Conservation (phyloP, 2,113 vertebrate species). For the Sclerurus mexicanus region DNA sequence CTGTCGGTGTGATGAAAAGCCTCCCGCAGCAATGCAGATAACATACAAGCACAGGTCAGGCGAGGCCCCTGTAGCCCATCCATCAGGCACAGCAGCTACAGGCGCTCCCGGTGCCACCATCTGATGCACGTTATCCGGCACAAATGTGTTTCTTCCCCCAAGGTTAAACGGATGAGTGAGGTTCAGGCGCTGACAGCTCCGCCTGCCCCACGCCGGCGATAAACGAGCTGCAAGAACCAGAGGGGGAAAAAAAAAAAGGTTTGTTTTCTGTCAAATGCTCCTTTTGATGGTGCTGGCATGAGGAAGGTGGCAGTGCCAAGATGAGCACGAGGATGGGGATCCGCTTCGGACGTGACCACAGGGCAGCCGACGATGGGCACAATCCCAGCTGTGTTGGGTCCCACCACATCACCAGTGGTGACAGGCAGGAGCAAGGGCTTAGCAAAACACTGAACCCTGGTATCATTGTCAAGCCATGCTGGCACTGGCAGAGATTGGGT, state of each 20-base stretch:
- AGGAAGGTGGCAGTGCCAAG: accelerated
- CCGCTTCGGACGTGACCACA: accelerated
- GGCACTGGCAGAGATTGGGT: neutral
- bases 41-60: slow-evolving; percentile 78
- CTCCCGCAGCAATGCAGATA: slow-evolving; percentile 75
- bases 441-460: neutral
- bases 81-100: slow-evolving; percentile 68
- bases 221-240: slow-evolving; percentile 12
- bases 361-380: accelerated
- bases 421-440: accelerated
- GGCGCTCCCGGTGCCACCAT: slow-evolving; percentile 56
- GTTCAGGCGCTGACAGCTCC: slow-evolving; percentile 51
- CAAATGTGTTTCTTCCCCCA: slow-evolving; percentile 73
- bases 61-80: slow-evolving; percentile 77
- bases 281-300: neutral
- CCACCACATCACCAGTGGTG: accelerated
- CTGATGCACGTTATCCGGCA: slow-evolving; percentile 67
- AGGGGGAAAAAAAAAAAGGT: neutral
- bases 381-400: accelerated
- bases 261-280: slow-evolving; percentile 23
- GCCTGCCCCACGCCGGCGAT: neutral
- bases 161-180: slow-evolving; percentile 78
- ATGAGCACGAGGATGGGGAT: accelerated
- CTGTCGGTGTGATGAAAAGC: slow-evolving; percentile 77
- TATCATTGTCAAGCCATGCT: accelerated